Conservation (phyloP, 2,113 vertebrate species). For the Nerophis lumbriciformis region DNA sequence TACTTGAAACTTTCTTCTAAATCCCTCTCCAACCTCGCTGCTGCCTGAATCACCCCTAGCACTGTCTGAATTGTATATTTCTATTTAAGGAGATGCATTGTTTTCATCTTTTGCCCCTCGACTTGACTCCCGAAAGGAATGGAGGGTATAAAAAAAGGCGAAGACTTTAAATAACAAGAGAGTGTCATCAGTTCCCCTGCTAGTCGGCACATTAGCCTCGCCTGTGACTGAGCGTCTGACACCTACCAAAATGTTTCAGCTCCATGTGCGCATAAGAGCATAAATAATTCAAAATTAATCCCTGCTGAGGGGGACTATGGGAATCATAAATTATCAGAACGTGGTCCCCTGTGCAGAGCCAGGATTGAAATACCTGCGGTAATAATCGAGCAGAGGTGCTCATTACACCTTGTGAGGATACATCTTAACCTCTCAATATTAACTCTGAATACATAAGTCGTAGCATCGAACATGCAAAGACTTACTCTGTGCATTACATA, state of each 20-base stretch:
- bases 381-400: conserved; percentile 89
- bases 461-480: conserved; percentile 1
- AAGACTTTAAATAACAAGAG: conserved; percentile 96
- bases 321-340: conserved; percentile 96
- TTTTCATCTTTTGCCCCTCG: conserved; percentile 74
- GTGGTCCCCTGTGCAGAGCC: conserved; percentile 85
- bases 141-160: conserved; percentile 80
- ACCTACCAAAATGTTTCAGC: conserved; percentile 98
- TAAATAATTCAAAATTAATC: conserved; percentile 99
- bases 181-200: conserved; percentile 90
- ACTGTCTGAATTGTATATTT: conserved; percentile 52
- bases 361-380: conserved; percentile 84
- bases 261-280: conserved; percentile 90
- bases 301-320: conserved; percentile 91
- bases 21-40: conserved; percentile 16
- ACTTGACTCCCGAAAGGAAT: conserved; percentile 76
- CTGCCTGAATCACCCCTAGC: conserved; percentile 50
- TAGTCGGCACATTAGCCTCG: conserved; percentile 87
- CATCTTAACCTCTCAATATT: conserved; percentile 94
- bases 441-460: conserved; percentile 50
- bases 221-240: conserved; percentile 90
- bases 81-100: conserved; percentile 68
- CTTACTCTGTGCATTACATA: conserved; percentile 7
- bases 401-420: conserved; percentile 90
- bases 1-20: conserved; percentile 43